Evolutionary conservation across 2,113 vertebrate genomes (phyloP).

Genomic region (Synchiropus splendidus): DNA sequence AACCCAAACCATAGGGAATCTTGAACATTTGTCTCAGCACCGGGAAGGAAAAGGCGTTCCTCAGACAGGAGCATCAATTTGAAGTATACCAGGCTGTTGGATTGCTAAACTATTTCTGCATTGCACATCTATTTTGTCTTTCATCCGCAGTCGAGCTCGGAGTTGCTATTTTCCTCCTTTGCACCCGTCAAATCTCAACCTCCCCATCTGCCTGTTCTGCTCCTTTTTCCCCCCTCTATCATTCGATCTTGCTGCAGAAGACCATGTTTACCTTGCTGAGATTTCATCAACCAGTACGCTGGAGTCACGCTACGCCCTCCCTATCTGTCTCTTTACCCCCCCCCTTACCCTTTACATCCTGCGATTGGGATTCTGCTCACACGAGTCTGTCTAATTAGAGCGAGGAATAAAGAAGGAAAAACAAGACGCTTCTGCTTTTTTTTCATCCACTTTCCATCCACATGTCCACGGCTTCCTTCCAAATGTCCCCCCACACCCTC

Average conservation of each 20-base stretch:
- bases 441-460: neutral
- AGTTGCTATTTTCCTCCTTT: no score
- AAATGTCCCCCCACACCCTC: conserved; percentile 24
- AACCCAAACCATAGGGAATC: no score
- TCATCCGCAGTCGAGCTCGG: no score
- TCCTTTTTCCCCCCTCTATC: no score
- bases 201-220: no score
- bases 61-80: no score
- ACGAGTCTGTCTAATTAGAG: conserved; percentile 60
- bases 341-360: conserved; percentile 22
- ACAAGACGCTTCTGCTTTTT: conserved; percentile 33
- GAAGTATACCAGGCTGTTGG: neutral
- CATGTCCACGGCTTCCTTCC: conserved; percentile 21
- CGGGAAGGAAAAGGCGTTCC: no score
- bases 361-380: conserved; percentile 60
- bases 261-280: conserved; percentile 8
- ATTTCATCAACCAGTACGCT: neutral
- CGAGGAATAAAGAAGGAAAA: conserved; percentile 44
- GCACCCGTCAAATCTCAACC: no score
- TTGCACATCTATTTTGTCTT: no score
- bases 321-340: conserved; percentile 9
- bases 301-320: neutral
- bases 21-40: no score
- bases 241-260: no score
- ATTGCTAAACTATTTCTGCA: no score